Evolutionary conservation across 2,797 vertebrate species (phyloP), one percentile per base, ranked within the genome.

Genomic region (Amblyraja radiata): DNA sequence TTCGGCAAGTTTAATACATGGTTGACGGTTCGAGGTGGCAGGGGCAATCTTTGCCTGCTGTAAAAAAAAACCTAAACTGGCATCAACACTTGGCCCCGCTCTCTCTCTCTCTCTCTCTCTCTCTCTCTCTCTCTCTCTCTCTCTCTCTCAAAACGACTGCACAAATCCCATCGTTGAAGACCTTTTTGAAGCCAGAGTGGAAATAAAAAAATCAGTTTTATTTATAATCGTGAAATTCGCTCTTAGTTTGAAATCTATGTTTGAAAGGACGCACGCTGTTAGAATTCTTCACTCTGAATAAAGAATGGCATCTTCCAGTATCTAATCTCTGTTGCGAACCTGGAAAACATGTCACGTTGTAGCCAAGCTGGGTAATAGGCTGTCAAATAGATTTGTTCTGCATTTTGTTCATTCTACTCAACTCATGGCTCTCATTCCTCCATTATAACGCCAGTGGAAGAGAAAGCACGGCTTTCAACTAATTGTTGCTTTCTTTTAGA

Each of bases 331-430:
- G 36, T 91, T 74, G 90, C 28, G 65, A 73, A 46, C 71, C 14
- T 74, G 39, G 76, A 92, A 92, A 74, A 92, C 90, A 92, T 32
- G 90, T 92, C 90, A 92, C 71, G 54, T 92, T 76, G n/a, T 76
- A 76, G 71, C 71, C 71, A 76, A 92, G 71, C 71, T 74, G 71
- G 32, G 39, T 73, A 92, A 73, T 74, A 54, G 71, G 73, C 23
- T 92, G 90, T 92, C 90, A 92, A 71, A 54, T 92, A 58, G 76
- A 74, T 92, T 92, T 58, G 32, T 76, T 76, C 90, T 76, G 36
- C 13, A 92, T 76, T 92, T 54, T 92, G 36, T 92, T 92, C 54
- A 92, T 92, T 92, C 90, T 16, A 76, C 39, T 76, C 39, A 36
- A n/a, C 8, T 6, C 84, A 65, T 2, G 16, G 84, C 18, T 18